phyloP scores from a whole-genome alignment of 2,797 vertebrate species.

The Apodemus agrarius region DNA sequence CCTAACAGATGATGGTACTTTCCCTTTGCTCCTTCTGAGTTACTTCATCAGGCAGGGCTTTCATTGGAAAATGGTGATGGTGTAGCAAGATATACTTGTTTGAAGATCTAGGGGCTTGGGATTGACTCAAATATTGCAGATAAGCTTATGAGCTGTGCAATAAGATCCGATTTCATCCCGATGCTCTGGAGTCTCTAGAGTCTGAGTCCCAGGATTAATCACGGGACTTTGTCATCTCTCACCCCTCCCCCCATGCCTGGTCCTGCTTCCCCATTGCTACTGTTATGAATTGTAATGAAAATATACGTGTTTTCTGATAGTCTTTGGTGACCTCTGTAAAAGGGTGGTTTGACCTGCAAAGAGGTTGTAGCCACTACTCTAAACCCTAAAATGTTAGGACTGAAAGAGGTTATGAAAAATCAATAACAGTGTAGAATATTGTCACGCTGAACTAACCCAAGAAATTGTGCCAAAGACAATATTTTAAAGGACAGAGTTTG shows the following conservation, averaged over 20 bases:
- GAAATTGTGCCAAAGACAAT: constrained; percentile 33
- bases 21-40: no score
- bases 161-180: not conserved
- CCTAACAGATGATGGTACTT: no score
- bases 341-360: not conserved
- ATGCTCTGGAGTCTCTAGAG: not conserved
- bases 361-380: not conserved
- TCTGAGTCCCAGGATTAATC: not conserved
- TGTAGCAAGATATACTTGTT: no score
- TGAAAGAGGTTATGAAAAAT: constrained; percentile 48
- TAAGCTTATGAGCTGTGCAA: not conserved
- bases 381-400: not conserved
- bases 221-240: not conserved
- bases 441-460: constrained; percentile 1
- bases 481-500: constrained; percentile 44
- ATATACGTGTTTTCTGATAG: not conserved
- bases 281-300: not conserved
- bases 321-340: not conserved
- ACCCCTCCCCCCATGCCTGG: not conserved
- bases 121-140: no score
- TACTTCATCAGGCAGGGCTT: no score
- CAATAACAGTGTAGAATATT: not conserved
- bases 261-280: not conserved
- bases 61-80: no score
- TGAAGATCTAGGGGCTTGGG: no score